Evolutionary conservation across 2,797 vertebrate species (phyloP).

Genomic region (Diglossa cyanea): DNA sequence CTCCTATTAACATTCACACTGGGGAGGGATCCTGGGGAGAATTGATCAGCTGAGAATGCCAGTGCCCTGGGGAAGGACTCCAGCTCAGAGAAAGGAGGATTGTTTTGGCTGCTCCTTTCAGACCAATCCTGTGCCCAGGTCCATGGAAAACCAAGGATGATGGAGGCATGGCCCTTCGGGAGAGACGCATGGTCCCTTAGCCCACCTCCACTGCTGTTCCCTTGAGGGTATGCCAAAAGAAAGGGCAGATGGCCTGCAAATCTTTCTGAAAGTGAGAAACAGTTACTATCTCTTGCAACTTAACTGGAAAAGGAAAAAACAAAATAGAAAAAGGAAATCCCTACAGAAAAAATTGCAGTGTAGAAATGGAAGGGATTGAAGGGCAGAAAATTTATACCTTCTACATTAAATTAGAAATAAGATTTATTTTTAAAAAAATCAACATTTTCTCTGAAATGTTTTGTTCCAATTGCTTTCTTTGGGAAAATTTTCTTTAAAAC

Average conservation of each 20-base stretch:
- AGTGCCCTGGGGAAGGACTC: background rate
- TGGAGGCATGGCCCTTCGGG: background rate
- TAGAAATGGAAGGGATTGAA: background rate
- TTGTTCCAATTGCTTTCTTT: background rate
- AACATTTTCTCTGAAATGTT: conserved; percentile 1
- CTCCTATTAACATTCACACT: conserved; percentile 7
- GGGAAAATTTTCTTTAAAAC: background rate
- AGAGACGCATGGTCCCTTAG: accelerated
- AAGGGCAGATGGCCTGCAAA: conserved; percentile 7
- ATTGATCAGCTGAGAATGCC: conserved; percentile 1
- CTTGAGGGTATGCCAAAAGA: background rate
- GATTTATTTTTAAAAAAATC: background rate
- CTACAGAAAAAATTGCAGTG: background rate
- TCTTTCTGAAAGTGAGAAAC: background rate
- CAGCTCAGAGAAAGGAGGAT: background rate
- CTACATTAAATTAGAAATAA: background rate
- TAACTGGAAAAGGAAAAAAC: background rate
- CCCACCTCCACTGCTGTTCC: background rate
- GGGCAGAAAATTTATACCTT: background rate
- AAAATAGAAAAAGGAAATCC: background rate
- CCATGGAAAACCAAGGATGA: background rate
- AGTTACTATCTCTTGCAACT: background rate
- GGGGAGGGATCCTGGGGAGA: conserved; percentile 7
- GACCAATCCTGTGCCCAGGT: background rate
- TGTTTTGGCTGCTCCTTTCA: background rate